These are phyloP conservation scores for Liodrosophila aerea DNA, from an alignment of 2,888 invertebrate genomes.

Conservation along the genomic window DNA sequence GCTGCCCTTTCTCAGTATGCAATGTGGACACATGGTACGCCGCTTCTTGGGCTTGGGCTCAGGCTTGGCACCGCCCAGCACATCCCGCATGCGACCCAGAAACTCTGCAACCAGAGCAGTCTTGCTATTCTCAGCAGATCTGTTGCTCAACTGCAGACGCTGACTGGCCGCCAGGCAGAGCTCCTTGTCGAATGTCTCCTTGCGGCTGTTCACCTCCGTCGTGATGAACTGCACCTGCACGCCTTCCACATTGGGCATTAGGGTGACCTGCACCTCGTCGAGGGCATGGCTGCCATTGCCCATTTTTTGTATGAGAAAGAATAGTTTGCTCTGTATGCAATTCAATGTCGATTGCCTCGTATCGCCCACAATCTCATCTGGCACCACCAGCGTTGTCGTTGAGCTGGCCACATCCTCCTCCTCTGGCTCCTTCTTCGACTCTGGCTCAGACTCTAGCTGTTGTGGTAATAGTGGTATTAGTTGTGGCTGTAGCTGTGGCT, in stretches of 20 bases:
- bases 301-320: constrained; percentile 44
- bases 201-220: background rate
- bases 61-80: constrained; percentile 23
- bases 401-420: constrained; percentile 22
- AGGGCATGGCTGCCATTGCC: constrained; percentile 43
- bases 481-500: no score
- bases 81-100: constrained; percentile 29
- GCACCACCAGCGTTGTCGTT: constrained; percentile 36
- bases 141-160: constrained; percentile 14
- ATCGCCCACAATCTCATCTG: constrained; percentile 21
- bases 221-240: constrained; percentile 47
- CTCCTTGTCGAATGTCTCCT: constrained; percentile 12
- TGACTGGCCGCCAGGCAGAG: constrained; percentile 27
- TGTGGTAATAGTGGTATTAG: no score
- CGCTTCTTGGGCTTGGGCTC: constrained; percentile 12
- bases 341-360: background rate
- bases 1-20: constrained; percentile 28
- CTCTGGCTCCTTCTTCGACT: background rate
- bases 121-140: background rate
- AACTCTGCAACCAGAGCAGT: constrained; percentile 25
- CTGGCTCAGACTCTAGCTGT: background rate
- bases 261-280: constrained; percentile 30
- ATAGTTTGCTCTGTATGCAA: constrained; percentile 44
- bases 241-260: constrained; percentile 43
- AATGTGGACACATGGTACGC: constrained; percentile 34